Evolutionary conservation across 2,888 invertebrate genomes (phyloP).

Genomic region (Dusona sp.): DNA sequence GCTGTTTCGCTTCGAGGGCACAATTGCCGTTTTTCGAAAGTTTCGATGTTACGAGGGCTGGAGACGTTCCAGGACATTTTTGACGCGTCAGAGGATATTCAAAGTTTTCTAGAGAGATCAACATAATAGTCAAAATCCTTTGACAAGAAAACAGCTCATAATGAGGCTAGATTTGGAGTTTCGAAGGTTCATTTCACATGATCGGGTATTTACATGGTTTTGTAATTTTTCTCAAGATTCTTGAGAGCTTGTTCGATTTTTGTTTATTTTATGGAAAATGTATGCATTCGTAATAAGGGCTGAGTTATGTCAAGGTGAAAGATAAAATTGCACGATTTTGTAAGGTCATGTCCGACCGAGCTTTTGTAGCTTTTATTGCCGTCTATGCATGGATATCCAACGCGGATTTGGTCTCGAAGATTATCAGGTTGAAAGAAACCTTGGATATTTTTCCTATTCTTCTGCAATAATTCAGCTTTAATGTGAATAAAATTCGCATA

Average conservation of each 20-base stretch:
- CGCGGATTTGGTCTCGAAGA: neutral
- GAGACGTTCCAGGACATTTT: neutral
- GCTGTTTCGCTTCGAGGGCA: neutral
- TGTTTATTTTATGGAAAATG: too few relatives aligned
- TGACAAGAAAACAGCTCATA: neutral
- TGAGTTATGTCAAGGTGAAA: too few relatives aligned
- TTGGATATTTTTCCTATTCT: neutral
- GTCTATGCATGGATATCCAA: neutral
- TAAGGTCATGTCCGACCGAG: neutral
- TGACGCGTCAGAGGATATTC: neutral
- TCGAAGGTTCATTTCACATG: too few relatives aligned
- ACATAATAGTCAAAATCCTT: neutral
- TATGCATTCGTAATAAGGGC: too few relatives aligned
- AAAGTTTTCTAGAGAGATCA: neutral
- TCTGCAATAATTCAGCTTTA: neutral
- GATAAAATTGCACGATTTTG: too few relatives aligned
- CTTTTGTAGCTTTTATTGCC: neutral
- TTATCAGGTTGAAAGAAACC: neutral
- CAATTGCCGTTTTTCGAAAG: neutral
- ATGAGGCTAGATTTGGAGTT: too few relatives aligned
- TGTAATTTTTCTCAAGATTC: too few relatives aligned
- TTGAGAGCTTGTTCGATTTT: too few relatives aligned
- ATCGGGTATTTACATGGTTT: too few relatives aligned
- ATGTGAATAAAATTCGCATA: neutral
- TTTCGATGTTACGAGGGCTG: neutral